Evolutionary conservation across 1,140 invertebrate genomes (phyloP).

Genomic region (Cydia strobilella): DNA sequence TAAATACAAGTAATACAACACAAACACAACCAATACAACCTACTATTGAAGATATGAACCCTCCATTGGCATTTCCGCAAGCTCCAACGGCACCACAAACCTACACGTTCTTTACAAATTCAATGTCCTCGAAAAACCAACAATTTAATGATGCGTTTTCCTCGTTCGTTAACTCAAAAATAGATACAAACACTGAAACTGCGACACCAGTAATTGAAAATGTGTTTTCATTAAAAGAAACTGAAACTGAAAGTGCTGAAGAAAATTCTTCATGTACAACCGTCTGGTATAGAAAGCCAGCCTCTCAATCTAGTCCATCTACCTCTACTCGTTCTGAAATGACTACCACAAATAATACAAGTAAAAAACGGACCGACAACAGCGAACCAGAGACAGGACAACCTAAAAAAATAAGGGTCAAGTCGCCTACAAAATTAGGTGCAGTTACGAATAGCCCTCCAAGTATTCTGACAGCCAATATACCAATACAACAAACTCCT

Average conservation of each 20-base stretch:
- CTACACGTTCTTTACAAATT: not conserved
- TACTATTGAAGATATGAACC: not conserved
- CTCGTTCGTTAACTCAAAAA: not conserved
- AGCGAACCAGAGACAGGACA: not conserved
- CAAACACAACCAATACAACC: not conserved
- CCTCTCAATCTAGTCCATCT: not conserved
- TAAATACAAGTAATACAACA: not conserved
- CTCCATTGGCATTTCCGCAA: not conserved
- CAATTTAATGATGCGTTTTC: constrained; percentile 11
- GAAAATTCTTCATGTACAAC: not conserved
- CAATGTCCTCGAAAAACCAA: not conserved
- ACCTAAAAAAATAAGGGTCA: not conserved
- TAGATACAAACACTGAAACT: not conserved
- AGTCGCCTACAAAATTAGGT: not conserved
- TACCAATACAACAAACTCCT: not conserved
- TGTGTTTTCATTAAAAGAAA: constrained; percentile 6
- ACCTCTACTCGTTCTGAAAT: not conserved
- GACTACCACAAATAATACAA: not conserved
- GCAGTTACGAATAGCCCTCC: not conserved
- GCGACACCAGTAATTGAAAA: constrained; percentile 1
- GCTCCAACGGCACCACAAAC: not conserved
- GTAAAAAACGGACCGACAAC: not conserved
- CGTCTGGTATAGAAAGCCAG: not conserved
- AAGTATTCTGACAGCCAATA: not conserved
- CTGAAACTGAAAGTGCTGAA: not conserved